Percentiles rank a stretch among this genome's conserved stretches.
Evolutionary conservation across 2,113 vertebrate species (phyloP).

Genomic region (Lagenorhynchus albirostris): DNA sequence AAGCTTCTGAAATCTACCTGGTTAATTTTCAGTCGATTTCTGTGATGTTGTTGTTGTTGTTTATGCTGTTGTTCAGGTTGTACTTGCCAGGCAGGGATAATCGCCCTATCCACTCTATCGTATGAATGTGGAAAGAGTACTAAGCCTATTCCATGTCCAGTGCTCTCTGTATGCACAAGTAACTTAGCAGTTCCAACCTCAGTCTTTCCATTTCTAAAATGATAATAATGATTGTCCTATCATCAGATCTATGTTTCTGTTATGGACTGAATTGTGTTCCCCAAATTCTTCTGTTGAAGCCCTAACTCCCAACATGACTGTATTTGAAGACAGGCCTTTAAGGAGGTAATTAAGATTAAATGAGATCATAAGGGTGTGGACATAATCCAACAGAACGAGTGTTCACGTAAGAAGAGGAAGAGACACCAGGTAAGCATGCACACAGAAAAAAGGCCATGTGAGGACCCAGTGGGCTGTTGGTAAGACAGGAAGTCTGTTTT

Average conservation of each 20-base stretch:
- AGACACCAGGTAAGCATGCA: rapidly evolving
- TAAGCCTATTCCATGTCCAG: neutral
- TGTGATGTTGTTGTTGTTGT: neutral
- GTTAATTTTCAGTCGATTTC: neutral
- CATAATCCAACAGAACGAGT: neutral
- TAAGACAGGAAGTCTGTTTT: neutral
- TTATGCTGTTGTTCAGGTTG: neutral
- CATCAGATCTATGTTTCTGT: neutral
- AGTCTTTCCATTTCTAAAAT: neutral
- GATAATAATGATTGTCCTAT: neutral
- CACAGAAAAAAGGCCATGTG: neutral
- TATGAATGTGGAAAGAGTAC: neutral
- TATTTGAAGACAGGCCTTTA: neutral
- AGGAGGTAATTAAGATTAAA: neutral
- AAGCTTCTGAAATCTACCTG: neutral
- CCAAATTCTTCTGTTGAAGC: neutral
- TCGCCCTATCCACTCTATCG: neutral
- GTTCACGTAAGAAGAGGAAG: neutral
- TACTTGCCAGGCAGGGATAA: neutral
- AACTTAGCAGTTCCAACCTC: neutral
- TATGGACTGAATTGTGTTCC: neutral
- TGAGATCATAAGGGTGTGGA: neutral
- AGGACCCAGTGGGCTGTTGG: neutral
- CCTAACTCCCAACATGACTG: neutral
- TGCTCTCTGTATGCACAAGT: neutral